phyloP scores from a whole-genome alignment of 2,113 vertebrate genomes.

The Heteronetta atricapilla region DNA sequence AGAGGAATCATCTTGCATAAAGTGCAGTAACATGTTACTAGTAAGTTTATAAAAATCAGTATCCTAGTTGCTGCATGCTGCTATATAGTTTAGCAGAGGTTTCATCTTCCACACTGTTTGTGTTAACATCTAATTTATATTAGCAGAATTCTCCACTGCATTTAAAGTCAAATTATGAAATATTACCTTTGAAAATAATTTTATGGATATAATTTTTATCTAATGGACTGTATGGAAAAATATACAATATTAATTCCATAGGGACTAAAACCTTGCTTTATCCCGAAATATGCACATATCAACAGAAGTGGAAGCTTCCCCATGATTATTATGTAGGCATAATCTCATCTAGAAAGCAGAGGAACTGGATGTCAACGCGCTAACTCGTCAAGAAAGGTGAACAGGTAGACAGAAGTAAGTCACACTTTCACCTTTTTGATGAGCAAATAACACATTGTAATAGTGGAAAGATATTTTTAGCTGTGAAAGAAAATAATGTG shows the following conservation, averaged over 20 bases:
- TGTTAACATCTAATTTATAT: background rate
- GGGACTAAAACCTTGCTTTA: background rate
- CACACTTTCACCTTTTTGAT: background rate
- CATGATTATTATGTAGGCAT: no score
- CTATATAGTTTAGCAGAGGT: background rate
- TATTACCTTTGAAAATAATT: background rate
- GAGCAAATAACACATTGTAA: background rate
- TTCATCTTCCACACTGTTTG: background rate
- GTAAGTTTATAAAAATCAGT: background rate
- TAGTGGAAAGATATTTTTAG: background rate
- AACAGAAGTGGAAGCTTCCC: background rate
- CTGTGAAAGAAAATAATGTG: background rate
- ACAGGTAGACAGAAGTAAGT: background rate
- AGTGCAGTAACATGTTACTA: background rate
- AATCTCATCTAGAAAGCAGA: background rate
- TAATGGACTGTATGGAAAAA: background rate
- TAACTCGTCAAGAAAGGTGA: background rate
- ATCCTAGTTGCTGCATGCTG: background rate
- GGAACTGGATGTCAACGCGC: background rate
- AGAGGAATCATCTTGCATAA: background rate
- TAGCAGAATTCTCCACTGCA: background rate
- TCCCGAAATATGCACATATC: background rate
- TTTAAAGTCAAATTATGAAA: background rate
- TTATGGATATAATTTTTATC: background rate
- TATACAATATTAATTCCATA: background rate